Conservation (phyloP, 2,888 invertebrate genomes). For the Eutolmus rufibarbis region DNA sequence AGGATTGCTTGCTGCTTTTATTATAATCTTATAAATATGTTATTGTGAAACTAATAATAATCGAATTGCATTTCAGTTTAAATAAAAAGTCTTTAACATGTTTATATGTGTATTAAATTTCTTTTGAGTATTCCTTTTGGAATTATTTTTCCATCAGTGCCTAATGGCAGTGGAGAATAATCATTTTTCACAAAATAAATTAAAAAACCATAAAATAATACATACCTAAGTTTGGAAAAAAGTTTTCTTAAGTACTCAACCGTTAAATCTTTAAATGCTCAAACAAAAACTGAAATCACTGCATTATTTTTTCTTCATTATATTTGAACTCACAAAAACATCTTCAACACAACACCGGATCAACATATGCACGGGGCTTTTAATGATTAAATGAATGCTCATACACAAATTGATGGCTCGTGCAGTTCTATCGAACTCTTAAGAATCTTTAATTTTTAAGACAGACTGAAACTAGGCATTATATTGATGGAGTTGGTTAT, state of each 20-base stretch:
- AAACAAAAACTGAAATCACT: neutral
- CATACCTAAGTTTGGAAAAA: neutral
- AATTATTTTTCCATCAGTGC: too few relatives aligned
- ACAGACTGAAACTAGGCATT: neutral
- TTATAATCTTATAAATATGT: neutral
- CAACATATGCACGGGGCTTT: neutral
- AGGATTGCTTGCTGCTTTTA: neutral
- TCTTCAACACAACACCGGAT: neutral
- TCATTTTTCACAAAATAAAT: too few relatives aligned
- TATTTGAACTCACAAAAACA: neutral
- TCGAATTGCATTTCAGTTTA: too few relatives aligned
- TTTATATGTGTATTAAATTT: too few relatives aligned
- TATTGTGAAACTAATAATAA: neutral
- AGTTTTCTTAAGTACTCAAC: neutral
- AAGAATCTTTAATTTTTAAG: neutral
- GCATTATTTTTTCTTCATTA: neutral
- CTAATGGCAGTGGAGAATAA: too few relatives aligned
- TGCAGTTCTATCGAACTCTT: neutral
- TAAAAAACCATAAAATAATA: neutral
- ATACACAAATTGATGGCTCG: neutral
- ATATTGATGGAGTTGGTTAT: neutral
- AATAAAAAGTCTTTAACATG: too few relatives aligned
- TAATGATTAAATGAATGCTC: neutral
- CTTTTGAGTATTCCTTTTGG: too few relatives aligned
- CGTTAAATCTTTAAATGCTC: neutral